Base-by-base conservation (phyloP, 2,888 invertebrate genomes). In the Polyploca ridens region DNA sequence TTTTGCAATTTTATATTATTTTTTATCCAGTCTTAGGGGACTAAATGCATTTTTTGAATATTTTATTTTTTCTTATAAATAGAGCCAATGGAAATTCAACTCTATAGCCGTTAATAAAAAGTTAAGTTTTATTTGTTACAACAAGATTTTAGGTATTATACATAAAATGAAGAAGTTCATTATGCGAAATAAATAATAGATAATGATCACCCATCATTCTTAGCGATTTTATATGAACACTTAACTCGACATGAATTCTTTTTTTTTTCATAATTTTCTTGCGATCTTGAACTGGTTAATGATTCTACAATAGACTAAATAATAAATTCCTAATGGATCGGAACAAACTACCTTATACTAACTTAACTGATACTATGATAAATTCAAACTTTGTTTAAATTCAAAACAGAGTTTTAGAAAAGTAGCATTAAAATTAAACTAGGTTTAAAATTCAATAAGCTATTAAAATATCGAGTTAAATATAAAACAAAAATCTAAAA, bases 1-100 rank as follows among this genome's bases (percentile, higher is more conserved):
- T 54, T 54, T 54, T 54, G 49, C 49, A 49, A 54, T 14, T 54
- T 54, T 54, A 10, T 54, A 8, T 19, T 7, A 14, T 49, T 16
- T 54, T 54, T 54, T 54, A n/a, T 54, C 54, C 54, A 54, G 54
- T 54, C 54, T 54, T 54, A 54, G 19, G 54, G 54, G 54, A 54
- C 54, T 54, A 54, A 54, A 54, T 54, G 54, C 54, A 54, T 54
- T 54, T 49, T 54, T 19, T 19, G 16, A 16, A n/a, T 46, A 11
- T 16, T 54, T 19, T 54, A 19, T 54, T 54, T 54, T 54, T 54
- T 14, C 5, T 19, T 14, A n/a, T n/a, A n/a, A n/a, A n/a, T n/a
- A n/a, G n/a, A n/a, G n/a, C 16, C 49, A 54, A 54, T 19, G 19
- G 54, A 54, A 54, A 54, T 54, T 19, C 54, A 54, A 19, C 54